Percentiles rank a stretch among this genome's conserved stretches.
Evolutionary conservation across 2,113 vertebrate species (phyloP).

Genomic region (Eulemur rufifrons): DNA sequence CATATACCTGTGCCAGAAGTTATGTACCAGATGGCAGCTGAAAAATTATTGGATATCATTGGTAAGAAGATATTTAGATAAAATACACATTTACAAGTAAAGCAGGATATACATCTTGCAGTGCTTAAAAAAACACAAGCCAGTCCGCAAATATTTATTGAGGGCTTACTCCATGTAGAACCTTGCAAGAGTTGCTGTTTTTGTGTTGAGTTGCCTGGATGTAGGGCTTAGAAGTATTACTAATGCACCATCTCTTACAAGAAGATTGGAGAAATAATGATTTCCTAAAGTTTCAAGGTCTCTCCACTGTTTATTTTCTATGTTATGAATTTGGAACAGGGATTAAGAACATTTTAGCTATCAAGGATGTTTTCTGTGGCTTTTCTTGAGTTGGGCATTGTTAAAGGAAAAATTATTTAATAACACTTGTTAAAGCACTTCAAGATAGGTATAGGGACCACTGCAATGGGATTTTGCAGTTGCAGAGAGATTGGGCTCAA

Average conservation of each 20-base stretch:
- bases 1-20: slow-evolving; percentile 54
- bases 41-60: slow-evolving; percentile 64
- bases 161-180: background rate
- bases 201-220: background rate
- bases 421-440: background rate
- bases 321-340: background rate
- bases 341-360: background rate
- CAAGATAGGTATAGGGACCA: background rate
- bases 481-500: background rate
- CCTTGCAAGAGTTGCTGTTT: background rate
- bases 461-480: background rate
- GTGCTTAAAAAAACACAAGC: slow-evolving; percentile 44
- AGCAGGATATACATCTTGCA: slow-evolving; percentile 35
- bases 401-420: background rate
- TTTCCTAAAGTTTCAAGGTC: background rate
- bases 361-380: background rate
- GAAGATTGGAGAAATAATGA: background rate
- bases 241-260: background rate
- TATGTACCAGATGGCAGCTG: slow-evolving; percentile 51
- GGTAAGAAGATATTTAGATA: slow-evolving; percentile 50
- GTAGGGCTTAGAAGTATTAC: background rate
- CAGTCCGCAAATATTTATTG: background rate
- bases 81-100: slow-evolving; percentile 63
- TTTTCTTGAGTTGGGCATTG: background rate
- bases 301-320: background rate